Conservation (phyloP, 2,113 vertebrate species). For the Myiagra hebetior region DNA sequence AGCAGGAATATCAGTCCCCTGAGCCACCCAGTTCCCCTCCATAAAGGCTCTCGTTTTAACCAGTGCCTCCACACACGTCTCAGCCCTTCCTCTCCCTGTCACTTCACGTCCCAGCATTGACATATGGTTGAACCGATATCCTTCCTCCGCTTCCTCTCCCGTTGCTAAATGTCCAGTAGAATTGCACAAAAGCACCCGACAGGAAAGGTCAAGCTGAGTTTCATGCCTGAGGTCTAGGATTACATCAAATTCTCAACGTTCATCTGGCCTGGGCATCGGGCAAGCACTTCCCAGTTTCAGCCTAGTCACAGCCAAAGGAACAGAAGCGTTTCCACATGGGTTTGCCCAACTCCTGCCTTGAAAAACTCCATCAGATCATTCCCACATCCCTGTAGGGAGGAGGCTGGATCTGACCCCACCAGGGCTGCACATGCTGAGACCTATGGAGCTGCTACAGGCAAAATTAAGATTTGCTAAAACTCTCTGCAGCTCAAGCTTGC, state of each 20-base stretch:
- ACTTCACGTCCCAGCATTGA: slow-evolving; percentile 40
- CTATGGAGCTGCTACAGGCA: background rate
- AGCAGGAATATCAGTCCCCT: background rate
- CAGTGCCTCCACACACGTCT: background rate
- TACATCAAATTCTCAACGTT: slow-evolving; percentile 77
- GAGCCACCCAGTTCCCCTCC: background rate
- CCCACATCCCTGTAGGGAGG: background rate
- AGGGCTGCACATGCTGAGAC: background rate
- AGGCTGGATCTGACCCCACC: background rate
- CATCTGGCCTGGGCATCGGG: slow-evolving; percentile 57
- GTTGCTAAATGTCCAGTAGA: slow-evolving; percentile 73
- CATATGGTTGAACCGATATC: slow-evolving; percentile 67
- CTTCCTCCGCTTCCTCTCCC: slow-evolving; percentile 74
- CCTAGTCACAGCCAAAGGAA: slow-evolving; percentile 10
- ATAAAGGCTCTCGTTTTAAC: slow-evolving; percentile 25
- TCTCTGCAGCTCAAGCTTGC: background rate
- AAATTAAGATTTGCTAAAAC: background rate
- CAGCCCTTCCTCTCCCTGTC: slow-evolving; percentile 59
- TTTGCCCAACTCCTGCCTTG: background rate
- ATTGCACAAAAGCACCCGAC: slow-evolving; percentile 69
- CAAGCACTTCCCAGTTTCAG: slow-evolving; percentile 69
- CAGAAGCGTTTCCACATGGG: background rate
- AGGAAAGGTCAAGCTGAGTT: slow-evolving; percentile 77
- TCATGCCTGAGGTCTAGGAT: slow-evolving; percentile 78
- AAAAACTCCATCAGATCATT: background rate